Base-by-base conservation (phyloP, 2,797 vertebrate species). In the Botia kubotai region DNA sequence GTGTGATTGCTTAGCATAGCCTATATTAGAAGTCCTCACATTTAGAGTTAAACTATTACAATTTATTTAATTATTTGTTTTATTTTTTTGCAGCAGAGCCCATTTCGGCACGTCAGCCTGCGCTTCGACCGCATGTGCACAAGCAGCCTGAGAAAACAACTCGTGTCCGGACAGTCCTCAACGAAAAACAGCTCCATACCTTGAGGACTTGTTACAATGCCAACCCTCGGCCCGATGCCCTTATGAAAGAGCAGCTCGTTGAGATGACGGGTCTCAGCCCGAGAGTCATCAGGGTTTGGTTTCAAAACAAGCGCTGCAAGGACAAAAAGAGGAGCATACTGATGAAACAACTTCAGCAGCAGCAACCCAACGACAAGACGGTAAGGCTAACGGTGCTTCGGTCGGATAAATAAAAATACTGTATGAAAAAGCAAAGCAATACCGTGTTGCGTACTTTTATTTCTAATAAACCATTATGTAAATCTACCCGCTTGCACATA, bases 261-360 rank as follows among this genome's bases (percentile, higher is more conserved):
- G 98, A 99, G 93, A 99, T 99, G 98, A 99, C 98, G 16, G 95
- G 98, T 77, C 94, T 99, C 63, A 99, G 98, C 88, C 97, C 98
- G 43, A 87, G 98, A 16, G 98, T 99, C 83, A 98, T 99, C 91
- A 94, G 98, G 14, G 98, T 99, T 76, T 99, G 97, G 97, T 99
- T 99, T 88, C 97, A 99, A 93, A 99, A 98, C 94, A 99, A 99
- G 83, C 97, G 98, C 76, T 99, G 98, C 93, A 99, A 99, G 85
- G 98, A 99, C 94, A 99, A 99, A 94, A 99, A 99, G 89, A 97
- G 91, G 80, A 94, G 95, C 75, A 95, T 97, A 19, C 92, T 98
- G 73, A 97, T 99, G 95, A 99, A 98, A 89, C 97, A 99, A 91
- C 93, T 98, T 2, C 97, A 97, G 87, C 97, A 96, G 85, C 97